Percentiles rank a stretch among this genome's conserved stretches.
Conservation (phyloP, 2,888 invertebrate species). For the Hybos culiciformis region DNA sequence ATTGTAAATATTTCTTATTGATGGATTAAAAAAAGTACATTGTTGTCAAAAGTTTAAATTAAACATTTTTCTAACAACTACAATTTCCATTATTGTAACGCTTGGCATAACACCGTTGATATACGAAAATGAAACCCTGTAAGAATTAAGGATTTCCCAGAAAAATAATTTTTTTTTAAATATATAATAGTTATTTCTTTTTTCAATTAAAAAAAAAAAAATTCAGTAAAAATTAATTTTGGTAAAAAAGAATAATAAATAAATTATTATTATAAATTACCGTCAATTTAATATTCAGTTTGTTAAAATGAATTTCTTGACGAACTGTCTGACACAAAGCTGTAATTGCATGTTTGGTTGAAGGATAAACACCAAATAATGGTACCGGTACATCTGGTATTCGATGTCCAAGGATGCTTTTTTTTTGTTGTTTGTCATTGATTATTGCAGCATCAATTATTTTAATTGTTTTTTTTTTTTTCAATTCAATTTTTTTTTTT, state of each 20-base stretch:
- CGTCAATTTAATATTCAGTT: conserved; percentile 36
- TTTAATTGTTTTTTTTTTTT: neutral
- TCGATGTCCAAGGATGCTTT: conserved; percentile 37
- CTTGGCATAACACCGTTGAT: too few relatives aligned
- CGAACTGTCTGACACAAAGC: conserved; percentile 44
- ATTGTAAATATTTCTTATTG: too few relatives aligned
- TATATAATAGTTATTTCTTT: too few relatives aligned
- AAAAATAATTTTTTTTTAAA: too few relatives aligned
- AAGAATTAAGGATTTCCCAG: conserved; percentile 1
- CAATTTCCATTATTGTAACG: too few relatives aligned
- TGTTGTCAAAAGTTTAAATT: too few relatives aligned
- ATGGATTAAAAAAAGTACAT: too few relatives aligned
- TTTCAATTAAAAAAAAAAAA: conserved; percentile 1
- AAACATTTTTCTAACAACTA: too few relatives aligned
- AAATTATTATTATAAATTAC: conserved; percentile 23
- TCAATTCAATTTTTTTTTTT: too few relatives aligned
- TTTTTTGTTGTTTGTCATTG: conserved; percentile 1
- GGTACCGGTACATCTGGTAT: conserved; percentile 39
- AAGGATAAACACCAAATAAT: conserved; percentile 41
- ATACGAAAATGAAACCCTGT: neutral
- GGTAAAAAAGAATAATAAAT: neutral
- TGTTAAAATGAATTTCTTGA: conserved; percentile 39
- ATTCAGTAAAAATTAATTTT: too few relatives aligned
- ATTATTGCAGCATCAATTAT: neutral
- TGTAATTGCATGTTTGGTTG: conserved; percentile 44